Evolutionary conservation across 1,140 invertebrate species (phyloP).

Genomic region (Megathymus violae): DNA sequence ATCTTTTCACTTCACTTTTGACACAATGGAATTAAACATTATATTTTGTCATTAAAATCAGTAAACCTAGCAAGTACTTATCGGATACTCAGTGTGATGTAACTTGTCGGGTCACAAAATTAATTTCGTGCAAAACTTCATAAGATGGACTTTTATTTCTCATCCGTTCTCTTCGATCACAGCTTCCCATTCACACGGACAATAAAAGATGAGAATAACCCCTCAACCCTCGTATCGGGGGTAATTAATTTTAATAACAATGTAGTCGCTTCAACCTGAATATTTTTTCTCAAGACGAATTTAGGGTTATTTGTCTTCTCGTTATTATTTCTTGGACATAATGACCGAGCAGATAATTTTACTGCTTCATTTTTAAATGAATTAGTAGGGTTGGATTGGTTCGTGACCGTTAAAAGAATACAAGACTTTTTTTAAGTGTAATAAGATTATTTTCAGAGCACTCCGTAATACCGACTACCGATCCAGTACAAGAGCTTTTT

Average conservation of each 20-base stretch:
- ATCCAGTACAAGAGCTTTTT: too few species aligned
- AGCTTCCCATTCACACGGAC: slow-evolving; percentile 43
- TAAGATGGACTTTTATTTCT: slow-evolving; percentile 1
- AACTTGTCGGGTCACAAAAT: not conserved
- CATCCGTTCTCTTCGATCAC: not conserved
- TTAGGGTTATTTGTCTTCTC: slow-evolving; percentile 39
- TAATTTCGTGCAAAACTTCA: too few species aligned
- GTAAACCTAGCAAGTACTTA: too few species aligned
- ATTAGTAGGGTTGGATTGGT: slow-evolving; percentile 17
- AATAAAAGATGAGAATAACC: slow-evolving; percentile 55
- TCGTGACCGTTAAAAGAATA: slow-evolving; percentile 29
- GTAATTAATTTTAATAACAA: slow-evolving; percentile 67
- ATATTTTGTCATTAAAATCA: too few species aligned
- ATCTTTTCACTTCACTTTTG: too few species aligned
- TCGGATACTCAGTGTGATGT: too few species aligned
- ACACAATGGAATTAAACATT: too few species aligned
- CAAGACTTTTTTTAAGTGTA: too few species aligned
- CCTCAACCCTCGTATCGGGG: slow-evolving; percentile 39
- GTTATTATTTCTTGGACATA: slow-evolving; percentile 25
- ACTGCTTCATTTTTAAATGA: slow-evolving; percentile 7
- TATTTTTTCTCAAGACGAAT: slow-evolving; percentile 43
- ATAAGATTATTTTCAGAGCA: too few species aligned
- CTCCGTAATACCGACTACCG: too few species aligned
- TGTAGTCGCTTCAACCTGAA: slow-evolving; percentile 42
- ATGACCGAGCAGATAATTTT: slow-evolving; percentile 12